Evolutionary conservation across 2,113 vertebrate genomes (phyloP).

Genomic region (Pollachius pollachius): DNA sequence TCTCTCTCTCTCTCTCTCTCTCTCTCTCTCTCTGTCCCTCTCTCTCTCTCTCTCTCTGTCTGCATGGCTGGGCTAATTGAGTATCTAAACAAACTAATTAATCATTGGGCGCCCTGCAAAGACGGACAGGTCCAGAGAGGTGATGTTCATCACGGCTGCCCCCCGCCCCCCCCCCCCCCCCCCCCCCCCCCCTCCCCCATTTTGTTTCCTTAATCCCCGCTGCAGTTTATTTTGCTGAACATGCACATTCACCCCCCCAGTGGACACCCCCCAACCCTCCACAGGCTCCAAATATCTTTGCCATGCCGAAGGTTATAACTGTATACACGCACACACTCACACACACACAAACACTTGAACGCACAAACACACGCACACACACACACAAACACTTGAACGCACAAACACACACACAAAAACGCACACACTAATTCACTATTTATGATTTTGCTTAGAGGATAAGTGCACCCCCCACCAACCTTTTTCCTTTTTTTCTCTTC

Average conservation of each 20-base stretch:
- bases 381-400: too few relatives aligned
- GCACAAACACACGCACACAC: too few relatives aligned
- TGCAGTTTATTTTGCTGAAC: conserved; percentile 87
- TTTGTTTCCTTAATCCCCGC: conserved; percentile 89
- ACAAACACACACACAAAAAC: too few relatives aligned
- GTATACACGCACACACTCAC: conserved; percentile 71
- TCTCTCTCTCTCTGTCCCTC: conserved; percentile 49
- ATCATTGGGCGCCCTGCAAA: conserved; percentile 84
- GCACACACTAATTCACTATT: conserved; percentile 91
- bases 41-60: conserved; percentile 72
- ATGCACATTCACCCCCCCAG: conserved; percentile 78
- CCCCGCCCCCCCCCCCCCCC: conserved; percentile 48
- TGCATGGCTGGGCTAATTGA: conserved; percentile 93
- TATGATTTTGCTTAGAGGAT: conserved; percentile 98
- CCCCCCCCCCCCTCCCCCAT: conserved; percentile 62
- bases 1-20: conserved; percentile 7
- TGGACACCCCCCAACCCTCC: conserved; percentile 15
- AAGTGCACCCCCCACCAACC: conserved; percentile 53
- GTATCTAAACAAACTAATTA: conserved; percentile 99
- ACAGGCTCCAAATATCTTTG: conserved; percentile 80
- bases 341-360: too few relatives aligned
- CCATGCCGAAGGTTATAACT: conserved; percentile 92
- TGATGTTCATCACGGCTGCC: conserved; percentile 87
- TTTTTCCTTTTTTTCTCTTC: conserved; percentile 10
- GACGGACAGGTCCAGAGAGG: conserved; percentile 95